A percentile compares a stretch with the other conserved stretches of the same genome.
Conservation (phyloP, 2,113 vertebrate species). For the Nansenia antarctica region DNA sequence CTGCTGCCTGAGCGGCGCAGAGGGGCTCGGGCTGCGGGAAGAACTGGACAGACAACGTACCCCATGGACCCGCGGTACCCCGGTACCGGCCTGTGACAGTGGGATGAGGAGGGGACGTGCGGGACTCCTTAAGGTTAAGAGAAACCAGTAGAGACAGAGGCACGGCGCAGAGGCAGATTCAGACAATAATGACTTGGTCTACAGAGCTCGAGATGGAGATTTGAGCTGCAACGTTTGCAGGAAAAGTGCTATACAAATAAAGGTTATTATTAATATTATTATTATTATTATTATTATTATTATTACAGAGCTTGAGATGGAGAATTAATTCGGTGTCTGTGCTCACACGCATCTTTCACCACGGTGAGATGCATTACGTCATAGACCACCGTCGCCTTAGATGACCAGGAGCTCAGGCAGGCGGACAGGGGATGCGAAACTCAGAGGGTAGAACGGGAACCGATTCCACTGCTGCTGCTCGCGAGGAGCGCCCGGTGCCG, state of each 20-base stretch:
- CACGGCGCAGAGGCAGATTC: not conserved
- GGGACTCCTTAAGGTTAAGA: no score
- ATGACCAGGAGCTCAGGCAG: constrained; percentile 60
- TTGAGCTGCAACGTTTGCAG: not conserved
- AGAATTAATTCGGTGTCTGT: not conserved
- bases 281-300: no score
- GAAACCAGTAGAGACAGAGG: not conserved
- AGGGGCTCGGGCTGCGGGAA: constrained; percentile 44
- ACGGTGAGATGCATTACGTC: constrained; percentile 67
- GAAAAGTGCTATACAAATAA: no score
- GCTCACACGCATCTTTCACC: constrained; percentile 34
- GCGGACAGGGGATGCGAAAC: constrained; percentile 56
- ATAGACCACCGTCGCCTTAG: constrained; percentile 56
- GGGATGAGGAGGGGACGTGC: constrained; percentile 3
- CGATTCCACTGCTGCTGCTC: constrained; percentile 45
- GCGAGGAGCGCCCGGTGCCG: constrained; percentile 45
- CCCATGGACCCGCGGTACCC: constrained; percentile 31
- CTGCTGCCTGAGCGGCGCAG: constrained; percentile 26
- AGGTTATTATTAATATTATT: no score
- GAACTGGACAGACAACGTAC: constrained; percentile 40
- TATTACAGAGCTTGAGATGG: not conserved
- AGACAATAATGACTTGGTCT: no score
- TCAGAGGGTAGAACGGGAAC: constrained; percentile 31
- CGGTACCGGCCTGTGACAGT: constrained; percentile 28
- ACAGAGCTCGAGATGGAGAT: not conserved